Base-by-base conservation (phyloP, 2,113 vertebrate genomes). In the Nettapus auritus region DNA sequence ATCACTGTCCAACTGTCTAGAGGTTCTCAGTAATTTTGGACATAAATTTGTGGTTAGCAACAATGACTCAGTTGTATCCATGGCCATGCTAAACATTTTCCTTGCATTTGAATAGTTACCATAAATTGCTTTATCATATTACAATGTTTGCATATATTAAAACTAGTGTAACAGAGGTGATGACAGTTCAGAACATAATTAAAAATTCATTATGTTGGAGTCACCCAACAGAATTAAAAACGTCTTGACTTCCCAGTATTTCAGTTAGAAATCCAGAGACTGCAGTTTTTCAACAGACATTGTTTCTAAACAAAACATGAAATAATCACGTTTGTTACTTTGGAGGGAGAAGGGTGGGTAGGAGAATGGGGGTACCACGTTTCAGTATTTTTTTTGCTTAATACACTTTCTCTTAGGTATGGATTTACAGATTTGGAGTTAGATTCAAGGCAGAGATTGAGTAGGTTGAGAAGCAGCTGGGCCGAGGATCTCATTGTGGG, bases 321-420 rank as follows among this genome's bases (percentile, higher is more conserved):
- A 71, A 48, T 55, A 42, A 53, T 62, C 7, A 6, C 53, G 28
- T 38, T 8, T n/a, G 18, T 26, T 23, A 12, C 23, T 36, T 33
- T 28, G 3, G 9, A 13, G 28, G 13, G 11, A 48, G 20, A 48
- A 48, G 14, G 13, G 6, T 25, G 57, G 28, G 8, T 22, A 68
- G 34, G 18, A 79, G 29, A 11, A 34, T 38, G 13, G 14, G 11
- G 12, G 8, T 29, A 13, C 20, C 20, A 25, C 31, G 52, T 56
- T 59, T 17, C 63, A 69, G 60, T 23, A 11, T 29, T 59, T 48
- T 48, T 48, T 48, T 46, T 46, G 9, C 29, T 60, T 63, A 66
- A 15, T 0, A 0, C 36, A 28, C 1, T 62, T 90, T 83, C 8
- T 31, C 26, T 81, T 55, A 31, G 34, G 25, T 70, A 1, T 73